phyloP scores from a whole-genome alignment of 2,888 invertebrate genomes.

The Entomobrya multifasciata region DNA sequence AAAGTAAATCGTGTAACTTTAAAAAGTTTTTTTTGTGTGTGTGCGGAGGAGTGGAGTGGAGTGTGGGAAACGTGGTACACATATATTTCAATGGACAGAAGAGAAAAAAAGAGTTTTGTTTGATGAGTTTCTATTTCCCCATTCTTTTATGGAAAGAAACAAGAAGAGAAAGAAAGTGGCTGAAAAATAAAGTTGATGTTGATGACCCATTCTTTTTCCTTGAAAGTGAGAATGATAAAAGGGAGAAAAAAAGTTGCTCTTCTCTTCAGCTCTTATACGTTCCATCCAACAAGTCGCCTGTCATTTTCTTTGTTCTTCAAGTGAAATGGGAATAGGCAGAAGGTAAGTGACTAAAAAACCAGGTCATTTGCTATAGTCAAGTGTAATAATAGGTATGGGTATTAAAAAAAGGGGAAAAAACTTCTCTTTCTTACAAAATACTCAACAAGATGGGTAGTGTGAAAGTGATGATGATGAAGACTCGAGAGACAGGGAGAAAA shows the following conservation, averaged over 20 bases:
- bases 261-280: too few relatives aligned
- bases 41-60: too few relatives aligned
- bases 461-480: neutral
- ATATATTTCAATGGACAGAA: too few relatives aligned
- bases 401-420: too few relatives aligned
- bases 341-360: neutral
- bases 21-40: neutral
- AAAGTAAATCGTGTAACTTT: slow-evolving; percentile 23
- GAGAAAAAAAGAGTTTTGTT: too few relatives aligned
- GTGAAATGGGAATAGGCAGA: neutral
- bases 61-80: too few relatives aligned
- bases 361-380: slow-evolving; percentile 33
- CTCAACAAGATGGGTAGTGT: slow-evolving; percentile 2
- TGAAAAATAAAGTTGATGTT: slow-evolving; percentile 48
- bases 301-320: slow-evolving; percentile 13
- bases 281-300: slow-evolving; percentile 19
- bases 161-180: slow-evolving; percentile 11
- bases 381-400: too few relatives aligned
- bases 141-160: neutral
- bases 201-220: slow-evolving; percentile 48
- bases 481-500: neutral
- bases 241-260: too few relatives aligned
- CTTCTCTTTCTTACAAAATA: neutral
- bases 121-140: neutral
- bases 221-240: too few relatives aligned